phyloP scores from a whole-genome alignment of 1,140 invertebrate genomes.

The Microplitis demolitor region DNA sequence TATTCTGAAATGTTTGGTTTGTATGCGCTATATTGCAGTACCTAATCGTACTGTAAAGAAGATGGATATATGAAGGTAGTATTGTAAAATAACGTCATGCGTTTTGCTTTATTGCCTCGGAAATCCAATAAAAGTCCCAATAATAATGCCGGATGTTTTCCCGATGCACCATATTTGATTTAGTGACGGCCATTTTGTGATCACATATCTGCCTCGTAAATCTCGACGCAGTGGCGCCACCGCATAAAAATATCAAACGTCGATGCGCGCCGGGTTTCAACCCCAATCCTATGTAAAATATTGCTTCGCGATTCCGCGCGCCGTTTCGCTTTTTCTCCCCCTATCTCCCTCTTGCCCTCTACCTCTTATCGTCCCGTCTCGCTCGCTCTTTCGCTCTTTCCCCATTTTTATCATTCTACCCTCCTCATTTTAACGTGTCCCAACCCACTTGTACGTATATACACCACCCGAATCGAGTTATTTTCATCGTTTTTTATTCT shows the following conservation, averaged over 20 bases:
- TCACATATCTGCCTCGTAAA: constrained; percentile 64
- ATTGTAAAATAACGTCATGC: constrained; percentile 51
- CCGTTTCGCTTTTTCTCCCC: constrained; percentile 6
- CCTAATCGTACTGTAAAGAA: constrained; percentile 15
- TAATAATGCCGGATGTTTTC: constrained; percentile 65
- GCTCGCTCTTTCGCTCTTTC: background rate
- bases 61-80: constrained; percentile 26
- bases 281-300: constrained; percentile 60
- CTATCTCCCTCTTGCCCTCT: background rate
- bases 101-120: constrained; percentile 54
- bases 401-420: background rate
- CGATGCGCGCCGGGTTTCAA: constrained; percentile 55
- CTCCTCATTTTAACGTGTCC: background rate
- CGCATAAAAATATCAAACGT: constrained; percentile 63
- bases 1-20: too few species aligned
- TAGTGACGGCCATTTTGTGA: constrained; percentile 64
- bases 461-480: background rate
- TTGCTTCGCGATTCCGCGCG: constrained; percentile 52
- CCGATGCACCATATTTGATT: constrained; percentile 63
- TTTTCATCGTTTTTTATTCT: background rate
- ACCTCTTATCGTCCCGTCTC: too few species aligned
- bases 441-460: too few species aligned
- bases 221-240: constrained; percentile 60
- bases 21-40: background rate
- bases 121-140: constrained; percentile 63